Evolutionary conservation across 1,140 invertebrate genomes (phyloP).

Genomic region (Drosophila nannoptera): DNA sequence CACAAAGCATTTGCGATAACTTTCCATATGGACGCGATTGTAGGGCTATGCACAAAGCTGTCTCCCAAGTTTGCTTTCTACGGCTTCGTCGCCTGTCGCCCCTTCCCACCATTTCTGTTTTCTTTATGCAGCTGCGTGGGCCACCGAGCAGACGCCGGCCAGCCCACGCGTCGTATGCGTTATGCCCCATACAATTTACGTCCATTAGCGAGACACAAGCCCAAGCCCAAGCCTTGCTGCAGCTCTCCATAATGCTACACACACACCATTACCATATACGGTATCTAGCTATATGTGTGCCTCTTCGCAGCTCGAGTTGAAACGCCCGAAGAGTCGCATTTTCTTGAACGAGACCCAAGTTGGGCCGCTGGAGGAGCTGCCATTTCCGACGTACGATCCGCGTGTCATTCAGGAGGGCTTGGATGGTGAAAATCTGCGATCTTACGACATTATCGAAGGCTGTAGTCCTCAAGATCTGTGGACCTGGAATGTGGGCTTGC

Average conservation of each 20-base stretch:
- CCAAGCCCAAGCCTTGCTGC: background rate
- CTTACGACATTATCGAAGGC: constrained; percentile 68
- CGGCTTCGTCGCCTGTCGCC: constrained; percentile 16
- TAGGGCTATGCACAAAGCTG: constrained; percentile 18
- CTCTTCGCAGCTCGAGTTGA: constrained; percentile 58
- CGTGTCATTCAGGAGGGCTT: constrained; percentile 63
- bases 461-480: constrained; percentile 62
- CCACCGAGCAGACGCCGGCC: background rate
- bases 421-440: constrained; percentile 59
- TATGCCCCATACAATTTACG: constrained; percentile 24
- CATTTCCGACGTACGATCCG: constrained; percentile 66
- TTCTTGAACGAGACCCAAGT: constrained; percentile 70
- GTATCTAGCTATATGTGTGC: background rate
- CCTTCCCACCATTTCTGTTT: background rate
- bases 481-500: constrained; percentile 71
- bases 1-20: constrained; percentile 14
- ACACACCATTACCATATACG: too few species aligned
- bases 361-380: constrained; percentile 62
- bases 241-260: too few species aligned
- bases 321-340: constrained; percentile 73
- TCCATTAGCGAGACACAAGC: constrained; percentile 14
- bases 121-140: constrained; percentile 12
- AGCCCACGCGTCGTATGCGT: constrained; percentile 36
- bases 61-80: constrained; percentile 18
- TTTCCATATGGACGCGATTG: constrained; percentile 24